These are phyloP conservation scores for Eulemur mongoz DNA, from an alignment of 2,797 vertebrate genomes.

Conservation along the genomic window DNA sequence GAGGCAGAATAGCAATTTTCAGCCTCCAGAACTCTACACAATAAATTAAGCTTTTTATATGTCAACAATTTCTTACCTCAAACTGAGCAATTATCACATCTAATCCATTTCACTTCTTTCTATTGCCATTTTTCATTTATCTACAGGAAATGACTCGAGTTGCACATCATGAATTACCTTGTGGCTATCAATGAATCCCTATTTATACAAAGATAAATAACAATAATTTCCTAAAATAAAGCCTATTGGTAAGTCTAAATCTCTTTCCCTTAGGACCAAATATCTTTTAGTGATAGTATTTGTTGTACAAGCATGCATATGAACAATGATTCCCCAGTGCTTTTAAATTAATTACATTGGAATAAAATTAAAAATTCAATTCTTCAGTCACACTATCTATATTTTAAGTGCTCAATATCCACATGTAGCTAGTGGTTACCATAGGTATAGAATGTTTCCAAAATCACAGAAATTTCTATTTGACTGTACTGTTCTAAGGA, in stretches of 20 bases:
- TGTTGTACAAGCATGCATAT: background rate
- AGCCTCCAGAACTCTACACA: background rate
- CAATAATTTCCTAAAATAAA: background rate
- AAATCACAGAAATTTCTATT: conserved; percentile 8
- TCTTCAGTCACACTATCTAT: background rate
- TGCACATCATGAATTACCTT: background rate
- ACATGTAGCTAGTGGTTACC: background rate
- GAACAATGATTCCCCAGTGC: background rate
- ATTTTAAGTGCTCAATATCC: background rate
- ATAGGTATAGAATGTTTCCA: background rate
- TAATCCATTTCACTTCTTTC: background rate
- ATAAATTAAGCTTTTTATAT: background rate
- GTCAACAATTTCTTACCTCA: background rate
- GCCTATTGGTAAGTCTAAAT: background rate
- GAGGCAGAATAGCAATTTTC: background rate
- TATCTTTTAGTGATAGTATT: conserved; percentile 24
- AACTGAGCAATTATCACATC: background rate
- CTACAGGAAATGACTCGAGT: background rate
- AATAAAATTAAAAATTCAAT: conserved; percentile 28
- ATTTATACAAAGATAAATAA: background rate
- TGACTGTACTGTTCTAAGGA: background rate
- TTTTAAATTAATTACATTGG: background rate
- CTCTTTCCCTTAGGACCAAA: background rate
- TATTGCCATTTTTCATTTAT: background rate
- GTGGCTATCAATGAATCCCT: background rate